Conservation (phyloP, 2,113 vertebrate species). For the Bucco capensis region DNA sequence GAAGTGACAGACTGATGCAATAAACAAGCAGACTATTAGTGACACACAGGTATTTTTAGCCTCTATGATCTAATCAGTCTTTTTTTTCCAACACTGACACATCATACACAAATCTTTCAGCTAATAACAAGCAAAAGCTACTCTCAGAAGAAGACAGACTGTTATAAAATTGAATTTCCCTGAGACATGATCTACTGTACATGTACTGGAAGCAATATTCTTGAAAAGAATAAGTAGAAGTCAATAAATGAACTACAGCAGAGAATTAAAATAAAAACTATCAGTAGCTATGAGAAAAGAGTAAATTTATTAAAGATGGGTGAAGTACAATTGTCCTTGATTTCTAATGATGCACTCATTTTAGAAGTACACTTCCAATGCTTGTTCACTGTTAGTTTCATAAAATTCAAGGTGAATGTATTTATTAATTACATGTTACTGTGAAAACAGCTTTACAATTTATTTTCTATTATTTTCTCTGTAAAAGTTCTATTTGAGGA, state of each 20-base stretch:
- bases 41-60: not conserved
- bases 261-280: not conserved
- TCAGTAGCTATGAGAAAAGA: not conserved
- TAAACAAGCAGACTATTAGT: not conserved
- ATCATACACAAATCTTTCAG: constrained; percentile 11
- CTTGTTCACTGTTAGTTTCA: not conserved
- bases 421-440: not conserved
- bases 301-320: not conserved
- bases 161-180: constrained; percentile 20
- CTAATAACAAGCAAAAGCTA: constrained; percentile 25
- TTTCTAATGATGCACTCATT: not conserved
- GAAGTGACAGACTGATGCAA: not conserved
- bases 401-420: not conserved
- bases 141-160: not conserved
- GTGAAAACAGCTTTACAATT: not conserved
- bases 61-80: not conserved
- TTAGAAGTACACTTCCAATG: not conserved
- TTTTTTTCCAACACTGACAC: constrained; percentile 29
- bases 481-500: not conserved
- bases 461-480: not conserved
- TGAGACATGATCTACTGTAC: not conserved
- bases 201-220: not conserved
- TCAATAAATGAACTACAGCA: not conserved
- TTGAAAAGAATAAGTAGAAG: not conserved
- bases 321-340: not conserved